Percentiles rank a stretch among this genome's conserved stretches.
Evolutionary conservation across 2,888 invertebrate species (phyloP).

Genomic region (Aleiodes testaceus): DNA sequence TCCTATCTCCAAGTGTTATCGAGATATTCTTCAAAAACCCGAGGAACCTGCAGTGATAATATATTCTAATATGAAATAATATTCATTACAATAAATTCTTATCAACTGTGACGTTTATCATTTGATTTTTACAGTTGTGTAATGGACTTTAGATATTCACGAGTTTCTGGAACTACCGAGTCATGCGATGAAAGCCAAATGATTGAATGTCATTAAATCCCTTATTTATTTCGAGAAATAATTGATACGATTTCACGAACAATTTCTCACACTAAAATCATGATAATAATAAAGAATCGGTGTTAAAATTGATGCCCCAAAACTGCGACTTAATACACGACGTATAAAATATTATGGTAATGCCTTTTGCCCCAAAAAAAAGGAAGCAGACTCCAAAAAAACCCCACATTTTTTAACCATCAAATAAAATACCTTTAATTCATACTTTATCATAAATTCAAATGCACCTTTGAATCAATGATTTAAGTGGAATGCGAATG

Average conservation of each 20-base stretch:
- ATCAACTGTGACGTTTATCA: constrained; percentile 40
- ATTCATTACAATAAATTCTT: constrained; percentile 25
- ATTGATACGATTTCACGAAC: not conserved
- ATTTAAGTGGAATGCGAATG: not conserved
- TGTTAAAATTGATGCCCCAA: constrained; percentile 53
- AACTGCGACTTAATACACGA: constrained; percentile 53
- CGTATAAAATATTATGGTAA: constrained; percentile 53
- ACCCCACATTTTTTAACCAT: not conserved
- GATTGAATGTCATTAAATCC: constrained; percentile 18
- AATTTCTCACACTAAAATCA: not conserved
- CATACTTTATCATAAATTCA: not conserved
- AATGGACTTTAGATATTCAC: constrained; percentile 41
- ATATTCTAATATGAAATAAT: constrained; percentile 3
- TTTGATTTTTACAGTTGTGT: constrained; percentile 41
- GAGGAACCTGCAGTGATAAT: not conserved
- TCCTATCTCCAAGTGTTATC: no score
- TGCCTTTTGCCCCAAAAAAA: constrained; percentile 45
- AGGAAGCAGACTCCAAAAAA: not conserved
- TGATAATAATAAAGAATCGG: constrained; percentile 33
- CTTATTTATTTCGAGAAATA: not conserved
- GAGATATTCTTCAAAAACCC: no score
- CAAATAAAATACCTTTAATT: constrained; percentile 8
- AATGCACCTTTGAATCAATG: not conserved
- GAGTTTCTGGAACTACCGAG: constrained; percentile 31
- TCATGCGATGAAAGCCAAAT: not conserved